A percentile compares a stretch with the other conserved stretches of the same genome.
Conservation (phyloP, 2,113 vertebrate genomes). For the Helogale parvula region DNA sequence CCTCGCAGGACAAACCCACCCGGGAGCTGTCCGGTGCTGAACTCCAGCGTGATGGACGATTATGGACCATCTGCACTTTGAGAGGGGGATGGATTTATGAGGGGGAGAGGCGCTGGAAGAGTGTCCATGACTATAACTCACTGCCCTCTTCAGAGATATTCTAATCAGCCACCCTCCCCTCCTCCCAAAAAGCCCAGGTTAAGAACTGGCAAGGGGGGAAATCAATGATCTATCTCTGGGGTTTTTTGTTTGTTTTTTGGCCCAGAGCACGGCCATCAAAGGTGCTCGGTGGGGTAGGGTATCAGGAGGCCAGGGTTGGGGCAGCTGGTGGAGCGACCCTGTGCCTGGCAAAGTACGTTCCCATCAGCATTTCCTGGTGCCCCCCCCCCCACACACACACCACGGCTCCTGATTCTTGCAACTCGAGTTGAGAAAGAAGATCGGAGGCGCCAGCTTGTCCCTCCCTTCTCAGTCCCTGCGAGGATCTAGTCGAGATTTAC, state of each 20-base stretch:
- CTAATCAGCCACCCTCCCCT: slow-evolving; percentile 69
- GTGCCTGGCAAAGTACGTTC: neutral
- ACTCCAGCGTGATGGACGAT: slow-evolving; percentile 89
- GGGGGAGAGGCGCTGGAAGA: slow-evolving; percentile 87
- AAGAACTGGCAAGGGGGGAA: slow-evolving; percentile 70
- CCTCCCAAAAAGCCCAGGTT: slow-evolving; percentile 56
- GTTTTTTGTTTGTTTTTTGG: neutral
- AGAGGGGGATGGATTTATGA: slow-evolving; percentile 90
- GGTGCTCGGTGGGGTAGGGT: neutral
- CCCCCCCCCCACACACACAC: rapidly evolving
- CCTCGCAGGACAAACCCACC: slow-evolving; percentile 83
- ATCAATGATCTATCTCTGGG: slow-evolving; percentile 64
- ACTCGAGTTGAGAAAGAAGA: neutral
- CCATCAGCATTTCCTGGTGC: rapidly evolving
- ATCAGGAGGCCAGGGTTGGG: neutral
- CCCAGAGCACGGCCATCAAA: neutral
- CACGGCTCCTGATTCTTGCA: neutral
- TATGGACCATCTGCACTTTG: slow-evolving; percentile 91
- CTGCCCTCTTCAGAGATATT: slow-evolving; percentile 85
- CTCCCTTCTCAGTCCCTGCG: neutral
- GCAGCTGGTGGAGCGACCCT: neutral
- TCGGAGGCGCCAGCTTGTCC: neutral
- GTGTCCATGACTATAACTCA: slow-evolving; percentile 90
- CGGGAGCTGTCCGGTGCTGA: slow-evolving; percentile 82
- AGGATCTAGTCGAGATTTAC: neutral